These are phyloP conservation scores for Caenorhabditis doughertyi DNA, from an alignment of 2,888 invertebrate genomes.

Conservation along the genomic window DNA sequence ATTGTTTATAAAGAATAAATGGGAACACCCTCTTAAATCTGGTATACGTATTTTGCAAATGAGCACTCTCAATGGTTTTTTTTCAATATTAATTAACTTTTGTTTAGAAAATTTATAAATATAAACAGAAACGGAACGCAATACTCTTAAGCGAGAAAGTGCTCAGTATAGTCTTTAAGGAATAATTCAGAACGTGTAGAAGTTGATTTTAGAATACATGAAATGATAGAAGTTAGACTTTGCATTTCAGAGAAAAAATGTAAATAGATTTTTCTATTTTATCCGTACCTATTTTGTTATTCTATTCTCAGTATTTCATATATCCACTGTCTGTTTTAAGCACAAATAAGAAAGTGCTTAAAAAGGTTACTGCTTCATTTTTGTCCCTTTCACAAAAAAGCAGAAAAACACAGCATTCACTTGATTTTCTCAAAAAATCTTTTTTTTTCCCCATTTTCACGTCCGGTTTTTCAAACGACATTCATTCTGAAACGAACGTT, in stretches of 20 bases:
- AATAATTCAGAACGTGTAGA: neutral
- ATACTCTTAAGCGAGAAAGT: neutral
- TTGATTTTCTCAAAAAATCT: conserved; percentile 3
- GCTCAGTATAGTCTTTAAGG: neutral
- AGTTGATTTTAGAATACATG: neutral
- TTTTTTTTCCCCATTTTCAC: conserved; percentile 6
- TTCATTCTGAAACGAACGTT: conserved; percentile 27
- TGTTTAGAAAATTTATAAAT: neutral
- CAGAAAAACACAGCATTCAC: neutral
- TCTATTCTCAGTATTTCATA: conserved; percentile 3
- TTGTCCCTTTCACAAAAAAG: neutral
- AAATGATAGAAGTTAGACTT: too few species aligned
- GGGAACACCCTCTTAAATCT: neutral
- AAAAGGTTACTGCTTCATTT: neutral
- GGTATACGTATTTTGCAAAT: neutral
- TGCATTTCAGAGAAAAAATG: neutral
- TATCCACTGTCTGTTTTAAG: neutral
- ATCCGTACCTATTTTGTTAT: neutral
- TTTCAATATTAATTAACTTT: neutral
- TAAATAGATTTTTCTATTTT: neutral
- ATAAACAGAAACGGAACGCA: neutral
- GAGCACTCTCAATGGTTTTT: neutral
- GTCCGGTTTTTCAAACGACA: conserved; percentile 18
- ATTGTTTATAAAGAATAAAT: neutral
- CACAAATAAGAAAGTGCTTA: conserved; percentile 37